phyloP scores from a whole-genome alignment of 2,797 vertebrate genomes.

The Alcedo quadribrachys region DNA sequence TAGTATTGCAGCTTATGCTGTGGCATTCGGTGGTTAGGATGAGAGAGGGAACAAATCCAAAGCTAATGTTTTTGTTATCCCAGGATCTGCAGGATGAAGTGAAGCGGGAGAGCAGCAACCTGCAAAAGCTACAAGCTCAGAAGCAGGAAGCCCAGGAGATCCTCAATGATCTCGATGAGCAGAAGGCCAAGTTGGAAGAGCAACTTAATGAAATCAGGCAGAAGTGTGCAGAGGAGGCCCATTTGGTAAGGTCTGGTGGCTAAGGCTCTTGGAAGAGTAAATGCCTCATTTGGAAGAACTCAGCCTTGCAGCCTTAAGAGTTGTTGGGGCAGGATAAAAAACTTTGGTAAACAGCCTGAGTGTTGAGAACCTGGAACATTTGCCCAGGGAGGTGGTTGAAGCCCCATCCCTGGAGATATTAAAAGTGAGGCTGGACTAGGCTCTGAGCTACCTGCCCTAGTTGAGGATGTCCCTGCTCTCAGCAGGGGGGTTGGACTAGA shows the following conservation, averaged over 20 bases:
- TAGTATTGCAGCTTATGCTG: neutral
- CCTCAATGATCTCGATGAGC: slow-evolving; percentile 91
- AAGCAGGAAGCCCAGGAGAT: slow-evolving; percentile 92
- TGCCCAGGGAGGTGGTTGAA: too few relatives aligned
- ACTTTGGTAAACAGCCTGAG: neutral
- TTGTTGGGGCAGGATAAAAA: neutral
- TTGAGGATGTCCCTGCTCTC: too few relatives aligned
- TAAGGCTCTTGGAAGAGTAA: neutral
- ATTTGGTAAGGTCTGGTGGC: slow-evolving; percentile 80
- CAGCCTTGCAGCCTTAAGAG: neutral
- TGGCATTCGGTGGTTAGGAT: neutral
- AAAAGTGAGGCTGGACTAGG: too few relatives aligned
- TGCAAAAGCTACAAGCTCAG: slow-evolving; percentile 90
- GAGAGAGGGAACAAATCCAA: neutral
- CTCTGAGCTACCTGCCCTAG: too few relatives aligned
- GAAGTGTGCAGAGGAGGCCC: slow-evolving; percentile 90
- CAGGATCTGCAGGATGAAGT: slow-evolving; percentile 96
- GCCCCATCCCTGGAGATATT: too few relatives aligned
- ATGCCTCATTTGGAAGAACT: neutral
- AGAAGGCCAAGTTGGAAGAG: slow-evolving; percentile 91
- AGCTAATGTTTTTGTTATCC: slow-evolving; percentile 31
- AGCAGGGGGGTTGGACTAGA: too few relatives aligned
- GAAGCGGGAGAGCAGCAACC: slow-evolving; percentile 86
- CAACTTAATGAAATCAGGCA: slow-evolving; percentile 89
- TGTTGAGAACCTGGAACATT: too few relatives aligned